phyloP scores from a whole-genome alignment of 2,113 vertebrate species.

The Blennius ocellaris region DNA sequence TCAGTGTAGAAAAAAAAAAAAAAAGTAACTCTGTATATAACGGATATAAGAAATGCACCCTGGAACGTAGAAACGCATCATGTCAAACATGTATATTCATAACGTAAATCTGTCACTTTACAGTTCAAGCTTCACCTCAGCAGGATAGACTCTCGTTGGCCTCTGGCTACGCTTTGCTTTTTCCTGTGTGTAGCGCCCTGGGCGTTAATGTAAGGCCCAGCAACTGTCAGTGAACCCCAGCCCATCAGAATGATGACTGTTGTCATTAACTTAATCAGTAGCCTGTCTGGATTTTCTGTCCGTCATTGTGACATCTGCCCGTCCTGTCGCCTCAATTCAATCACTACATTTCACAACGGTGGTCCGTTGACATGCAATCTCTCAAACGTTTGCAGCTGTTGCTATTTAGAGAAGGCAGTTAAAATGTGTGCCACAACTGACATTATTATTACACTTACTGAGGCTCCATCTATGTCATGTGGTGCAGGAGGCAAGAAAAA shows the following conservation, averaged over 20 bases:
- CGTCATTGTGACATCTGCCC: conserved; percentile 47
- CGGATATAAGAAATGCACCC: not conserved
- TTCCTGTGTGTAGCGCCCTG: not conserved
- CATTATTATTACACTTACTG: not conserved
- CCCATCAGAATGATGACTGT: conserved; percentile 56
- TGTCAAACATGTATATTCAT: not conserved
- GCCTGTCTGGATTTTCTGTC: conserved; percentile 30
- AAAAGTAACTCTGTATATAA: not conserved
- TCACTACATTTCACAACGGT: not conserved
- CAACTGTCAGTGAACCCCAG: conserved; percentile 31
- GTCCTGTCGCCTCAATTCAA: conserved; percentile 34
- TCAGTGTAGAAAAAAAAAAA: too few species aligned
- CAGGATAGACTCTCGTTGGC: conserved; percentile 18
- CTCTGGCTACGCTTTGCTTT: conserved; percentile 22
- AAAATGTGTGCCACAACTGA: not conserved
- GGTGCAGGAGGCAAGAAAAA: not conserved
- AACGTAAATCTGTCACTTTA: conserved; percentile 14
- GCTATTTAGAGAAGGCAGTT: not conserved
- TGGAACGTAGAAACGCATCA: not conserved
- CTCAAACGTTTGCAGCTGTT: conserved; percentile 31
- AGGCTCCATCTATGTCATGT: not conserved
- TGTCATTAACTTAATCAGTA: conserved; percentile 64
- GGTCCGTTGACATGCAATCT: conserved; percentile 32
- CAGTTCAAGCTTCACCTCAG: conserved; percentile 12
- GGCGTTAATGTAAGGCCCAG: not conserved